Evolutionary conservation across 2,888 invertebrate genomes (phyloP), one percentile per base, ranked within the genome.

Genomic region (Oligia fasciuncula): DNA sequence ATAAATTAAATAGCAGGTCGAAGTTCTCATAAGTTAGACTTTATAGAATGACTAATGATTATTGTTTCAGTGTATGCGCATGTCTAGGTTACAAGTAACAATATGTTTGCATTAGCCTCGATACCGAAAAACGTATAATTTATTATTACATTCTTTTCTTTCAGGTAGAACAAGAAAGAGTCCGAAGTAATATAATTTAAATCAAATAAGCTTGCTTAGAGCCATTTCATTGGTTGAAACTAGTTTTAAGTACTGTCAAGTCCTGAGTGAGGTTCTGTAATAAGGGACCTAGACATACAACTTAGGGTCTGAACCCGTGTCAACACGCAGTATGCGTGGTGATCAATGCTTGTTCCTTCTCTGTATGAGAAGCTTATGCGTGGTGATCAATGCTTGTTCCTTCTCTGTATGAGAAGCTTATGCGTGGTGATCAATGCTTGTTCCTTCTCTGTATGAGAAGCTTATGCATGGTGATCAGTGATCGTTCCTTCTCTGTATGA

Each of bases 11-110:
- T 35, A 73, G n/a, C 46, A 73, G 79, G 54, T 79, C 46, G 35
- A 54, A 81, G 43, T 57, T 65, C 79, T 54, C 81, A 73, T 79
- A 6, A 65, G 5, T 72, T 9, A 72, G 63, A 73, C 46, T 79
- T 72, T 65, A 40, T 4, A 63, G 0, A 67, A 73, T 63, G 35
- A 73, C 14, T 35, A 54, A 81, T 54, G 43, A 63, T 46, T 29
- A 46, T 8, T 70, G 9, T 46, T 19, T 2, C 14, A 54, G 46
- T 46, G 60, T 1, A 6, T 23, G 23, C 57, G 23, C 57, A 23
- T 23, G 65, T 49, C 17, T 46, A 19, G 14, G 19, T 49, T 23
- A 35, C 51, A 35, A 23, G 14, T 40, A 76, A 74, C 8, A 5
- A 49, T 14, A 13, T 9, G 1, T 4, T 14, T 6, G 19, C 57